phyloP scores from a whole-genome alignment of 1,140 invertebrate genomes.

The Pseudomyrmex flavicornis region DNA sequence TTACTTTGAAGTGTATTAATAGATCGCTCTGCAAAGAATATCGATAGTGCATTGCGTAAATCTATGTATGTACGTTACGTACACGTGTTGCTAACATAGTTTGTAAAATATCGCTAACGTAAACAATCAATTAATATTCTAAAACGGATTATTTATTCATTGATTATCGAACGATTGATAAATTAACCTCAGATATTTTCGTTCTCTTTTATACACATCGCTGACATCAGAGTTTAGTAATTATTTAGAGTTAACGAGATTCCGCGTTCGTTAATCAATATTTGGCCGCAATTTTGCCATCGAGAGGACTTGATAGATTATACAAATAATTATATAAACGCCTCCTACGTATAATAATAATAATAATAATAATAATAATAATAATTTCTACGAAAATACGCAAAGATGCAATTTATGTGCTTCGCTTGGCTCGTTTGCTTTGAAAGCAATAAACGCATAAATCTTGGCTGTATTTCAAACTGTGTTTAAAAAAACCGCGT shows the following conservation, averaged over 20 bases:
- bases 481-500: not conserved
- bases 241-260: too few species aligned
- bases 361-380: not conserved
- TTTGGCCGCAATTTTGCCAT: not conserved
- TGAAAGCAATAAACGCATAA: slow-evolving; percentile 43
- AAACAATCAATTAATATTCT: slow-evolving; percentile 5
- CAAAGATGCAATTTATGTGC: slow-evolving; percentile 3
- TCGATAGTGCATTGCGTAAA: slow-evolving; percentile 10
- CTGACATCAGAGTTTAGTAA: not conserved
- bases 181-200: not conserved
- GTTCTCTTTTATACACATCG: not conserved
- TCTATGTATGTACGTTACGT: not conserved
- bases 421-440: slow-evolving; percentile 3
- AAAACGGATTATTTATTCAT: slow-evolving; percentile 13
- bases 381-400: not conserved
- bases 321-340: slow-evolving; percentile 5
- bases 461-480: slow-evolving; percentile 22
- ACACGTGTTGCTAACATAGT: slow-evolving; percentile 12
- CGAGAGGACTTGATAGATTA: not conserved
- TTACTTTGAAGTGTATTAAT: slow-evolving; percentile 49
- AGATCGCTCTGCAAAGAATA: slow-evolving; percentile 25
- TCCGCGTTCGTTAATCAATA: not conserved
- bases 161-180: not conserved
- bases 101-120: not conserved
- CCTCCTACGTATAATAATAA: not conserved